phyloP scores from a whole-genome alignment of 2,113 vertebrate species.

The Hippocampus barbouri region DNA sequence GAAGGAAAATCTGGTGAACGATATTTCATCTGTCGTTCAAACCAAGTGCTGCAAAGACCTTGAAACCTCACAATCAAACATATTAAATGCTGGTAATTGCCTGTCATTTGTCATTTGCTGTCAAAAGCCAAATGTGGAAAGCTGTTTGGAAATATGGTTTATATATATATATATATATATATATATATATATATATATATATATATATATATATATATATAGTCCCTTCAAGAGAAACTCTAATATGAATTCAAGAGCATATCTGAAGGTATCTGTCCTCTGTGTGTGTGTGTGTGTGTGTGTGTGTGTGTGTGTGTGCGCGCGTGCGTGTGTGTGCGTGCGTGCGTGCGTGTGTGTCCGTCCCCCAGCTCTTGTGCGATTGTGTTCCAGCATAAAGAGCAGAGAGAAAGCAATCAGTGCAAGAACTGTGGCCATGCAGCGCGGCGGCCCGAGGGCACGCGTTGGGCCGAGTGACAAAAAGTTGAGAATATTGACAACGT shows the following conservation, averaged over 20 bases:
- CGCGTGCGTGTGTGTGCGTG: background rate
- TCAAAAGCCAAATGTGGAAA: background rate
- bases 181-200: too few relatives aligned
- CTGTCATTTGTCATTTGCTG: background rate
- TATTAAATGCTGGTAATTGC: background rate
- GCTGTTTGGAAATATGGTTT: background rate
- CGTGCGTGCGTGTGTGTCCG: background rate
- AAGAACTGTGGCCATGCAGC: background rate
- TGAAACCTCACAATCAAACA: too few relatives aligned
- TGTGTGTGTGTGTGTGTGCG: too few relatives aligned
- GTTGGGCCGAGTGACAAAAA: background rate
- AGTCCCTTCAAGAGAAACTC: too few relatives aligned
- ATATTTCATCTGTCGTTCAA: background rate
- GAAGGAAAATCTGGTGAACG: too few relatives aligned
- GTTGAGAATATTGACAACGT: background rate
- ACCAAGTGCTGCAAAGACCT: background rate
- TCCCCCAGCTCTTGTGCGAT: background rate
- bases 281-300: too few relatives aligned
- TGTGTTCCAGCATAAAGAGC: background rate
- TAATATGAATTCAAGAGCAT: background rate
- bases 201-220: too few relatives aligned
- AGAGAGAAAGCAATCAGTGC: background rate
- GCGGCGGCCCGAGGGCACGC: background rate
- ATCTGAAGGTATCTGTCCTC: background rate
- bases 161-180: too few relatives aligned